Evolutionary conservation across 2,113 vertebrate species (phyloP), one percentile per base, ranked within the genome.

Genomic region (Proteles cristata): DNA sequence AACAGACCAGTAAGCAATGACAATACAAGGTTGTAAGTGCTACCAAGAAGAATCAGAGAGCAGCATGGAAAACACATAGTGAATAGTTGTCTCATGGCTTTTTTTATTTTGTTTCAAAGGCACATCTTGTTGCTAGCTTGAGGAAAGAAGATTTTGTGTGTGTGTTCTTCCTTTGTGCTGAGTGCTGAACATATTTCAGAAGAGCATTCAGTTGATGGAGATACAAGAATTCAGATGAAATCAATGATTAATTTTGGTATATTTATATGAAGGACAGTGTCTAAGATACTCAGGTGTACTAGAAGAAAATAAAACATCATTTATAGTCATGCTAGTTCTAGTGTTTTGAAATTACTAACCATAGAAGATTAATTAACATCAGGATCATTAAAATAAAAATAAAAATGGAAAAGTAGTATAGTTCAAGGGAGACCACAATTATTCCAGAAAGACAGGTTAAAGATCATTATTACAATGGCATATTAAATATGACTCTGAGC

Each of bases 341-440:
- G 45, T 45, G 80, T 10, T 39, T 88, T 88, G 39, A 66, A 81
- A 88, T 82, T 73, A 15, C 28, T 74, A 84, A 73, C 11, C 94
- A 77, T 12, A 92, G 48, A 90, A 93, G 16, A 39, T 8, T 77
- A 80, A 88, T 94, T 88, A 92, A 87, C 28, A 92, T 16, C 28
- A 83, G 16, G 12, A 73, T 81, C 4, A 79, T 94, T 82, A 94
- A 65, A 87, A 84, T 87, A 83, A 93, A 73, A 83, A 68, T 28
- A 73, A 89, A 93, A 87, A 45, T 53, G 3, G 21, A 84, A 93
- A 69, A 45, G 4, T 39, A 74, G 69, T 17, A 91, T 2, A 83
- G 10, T 28, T 5, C 21, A 58, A 68, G 11, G 19, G 26, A 65
- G 21, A 53, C 10, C 65, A 11, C 25, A 53, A 68, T 61, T 63